Conservation (phyloP, 2,797 vertebrate genomes). For the Centroberyx gerrardi region DNA sequence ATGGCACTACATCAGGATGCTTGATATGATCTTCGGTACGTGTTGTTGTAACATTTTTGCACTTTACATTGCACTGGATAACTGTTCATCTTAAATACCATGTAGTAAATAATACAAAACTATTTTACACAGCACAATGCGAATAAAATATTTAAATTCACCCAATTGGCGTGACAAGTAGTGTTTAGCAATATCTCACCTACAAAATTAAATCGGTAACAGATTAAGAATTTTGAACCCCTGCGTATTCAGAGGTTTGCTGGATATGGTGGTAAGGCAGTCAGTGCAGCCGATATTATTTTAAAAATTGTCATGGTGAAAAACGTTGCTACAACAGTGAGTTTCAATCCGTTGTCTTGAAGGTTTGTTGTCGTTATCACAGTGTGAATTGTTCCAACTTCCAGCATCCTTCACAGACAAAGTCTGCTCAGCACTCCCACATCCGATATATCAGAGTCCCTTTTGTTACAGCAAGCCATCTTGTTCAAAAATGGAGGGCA, state of each 20-base stretch:
- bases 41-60: conserved; percentile 21
- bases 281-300: conserved; percentile 72
- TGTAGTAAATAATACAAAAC: conserved; percentile 67
- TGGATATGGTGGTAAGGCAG: conserved; percentile 81
- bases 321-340: conserved; percentile 79
- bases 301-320: conserved; percentile 69
- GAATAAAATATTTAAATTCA: conserved; percentile 56
- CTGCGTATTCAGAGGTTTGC: conserved; percentile 62
- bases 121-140: conserved; percentile 67
- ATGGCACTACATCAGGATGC: conserved; percentile 78
- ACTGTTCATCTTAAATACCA: conserved; percentile 57
- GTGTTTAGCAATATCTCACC: conserved; percentile 43
- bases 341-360: conserved; percentile 63
- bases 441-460: conserved; percentile 13
- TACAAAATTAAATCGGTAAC: conserved; percentile 48
- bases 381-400: conserved; percentile 72
- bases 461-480: conserved; percentile 81
- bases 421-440: conserved; percentile 45
- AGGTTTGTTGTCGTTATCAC: conserved; percentile 72
- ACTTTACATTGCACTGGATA: conserved; percentile 64
- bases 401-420: conserved; percentile 45
- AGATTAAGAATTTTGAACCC: conserved; percentile 51
- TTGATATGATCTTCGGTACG: conserved; percentile 44
- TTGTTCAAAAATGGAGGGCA: conserved; percentile 86
- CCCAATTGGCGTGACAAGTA: conserved; percentile 40